Conservation (phyloP, 2,113 vertebrate genomes). For the Austrofundulus limnaeus region DNA sequence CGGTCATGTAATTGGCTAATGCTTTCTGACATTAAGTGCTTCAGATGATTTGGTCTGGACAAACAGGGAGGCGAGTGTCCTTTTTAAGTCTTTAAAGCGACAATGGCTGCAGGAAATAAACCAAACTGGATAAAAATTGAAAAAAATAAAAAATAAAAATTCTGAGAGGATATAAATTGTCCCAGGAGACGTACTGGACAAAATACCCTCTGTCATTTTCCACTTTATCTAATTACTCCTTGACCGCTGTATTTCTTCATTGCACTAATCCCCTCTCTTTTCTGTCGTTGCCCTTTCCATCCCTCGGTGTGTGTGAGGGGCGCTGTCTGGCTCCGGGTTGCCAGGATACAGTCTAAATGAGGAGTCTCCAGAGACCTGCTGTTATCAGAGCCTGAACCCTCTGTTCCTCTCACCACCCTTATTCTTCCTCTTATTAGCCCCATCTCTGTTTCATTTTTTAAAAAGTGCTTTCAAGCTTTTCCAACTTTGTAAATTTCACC, state of each 20-base stretch:
- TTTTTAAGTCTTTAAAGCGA: neutral
- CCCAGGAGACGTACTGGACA: slow-evolving; percentile 18
- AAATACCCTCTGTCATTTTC: slow-evolving; percentile 5
- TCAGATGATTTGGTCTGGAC: neutral
- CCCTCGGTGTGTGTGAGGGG: slow-evolving; percentile 47
- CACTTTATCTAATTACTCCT: slow-evolving; percentile 23
- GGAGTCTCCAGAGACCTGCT: slow-evolving; percentile 74
- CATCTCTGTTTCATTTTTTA: slow-evolving; percentile 28
- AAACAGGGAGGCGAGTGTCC: neutral
- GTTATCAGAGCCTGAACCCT: slow-evolving; percentile 71
- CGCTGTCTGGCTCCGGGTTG: slow-evolving; percentile 76
- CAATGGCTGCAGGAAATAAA: neutral
- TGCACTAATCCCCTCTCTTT: slow-evolving; percentile 18
- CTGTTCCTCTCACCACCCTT: slow-evolving; percentile 42
- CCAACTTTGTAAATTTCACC: slow-evolving; percentile 7
- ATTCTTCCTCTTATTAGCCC: slow-evolving; percentile 29
- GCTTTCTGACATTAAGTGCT: slow-evolving; percentile 31
- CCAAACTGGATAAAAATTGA: slow-evolving; percentile 10
- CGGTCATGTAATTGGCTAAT: slow-evolving; percentile 33
- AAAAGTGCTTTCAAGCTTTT: neutral
- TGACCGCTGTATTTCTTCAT: slow-evolving; percentile 24
- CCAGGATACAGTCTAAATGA: slow-evolving; percentile 82
- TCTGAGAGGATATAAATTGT: slow-evolving; percentile 7
- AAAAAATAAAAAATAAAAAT: neutral
- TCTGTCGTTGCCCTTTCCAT: slow-evolving; percentile 30